These are phyloP conservation scores for Tenodera sinensis DNA, from an alignment of 2,888 invertebrate genomes.

Conservation along the genomic window DNA sequence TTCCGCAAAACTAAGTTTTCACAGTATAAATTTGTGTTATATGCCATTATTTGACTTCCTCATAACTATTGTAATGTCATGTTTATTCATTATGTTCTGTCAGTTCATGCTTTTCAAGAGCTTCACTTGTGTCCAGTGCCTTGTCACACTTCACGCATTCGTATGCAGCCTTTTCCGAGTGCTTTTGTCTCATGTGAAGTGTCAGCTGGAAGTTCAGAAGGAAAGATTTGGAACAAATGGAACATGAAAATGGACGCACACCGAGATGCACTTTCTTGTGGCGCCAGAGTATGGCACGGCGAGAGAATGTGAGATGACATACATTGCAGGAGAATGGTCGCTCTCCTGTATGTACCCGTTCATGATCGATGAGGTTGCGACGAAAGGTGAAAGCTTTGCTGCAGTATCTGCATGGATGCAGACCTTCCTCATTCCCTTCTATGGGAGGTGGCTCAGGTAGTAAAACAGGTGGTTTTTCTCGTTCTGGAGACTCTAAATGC, in stretches of 20 bases:
- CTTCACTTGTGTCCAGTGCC: slow-evolving; percentile 43
- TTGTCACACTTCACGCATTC: slow-evolving; percentile 57
- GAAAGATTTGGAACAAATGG: slow-evolving; percentile 55
- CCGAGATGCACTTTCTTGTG: slow-evolving; percentile 13
- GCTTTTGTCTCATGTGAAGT: slow-evolving; percentile 48
- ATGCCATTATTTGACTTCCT: not conserved
- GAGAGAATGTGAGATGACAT: slow-evolving; percentile 1
- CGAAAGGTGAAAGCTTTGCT: not conserved
- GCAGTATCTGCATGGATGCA: slow-evolving; percentile 38
- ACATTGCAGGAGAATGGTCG: slow-evolving; percentile 5
- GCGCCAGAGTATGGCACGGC: slow-evolving; percentile 6
- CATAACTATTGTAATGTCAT: not conserved
- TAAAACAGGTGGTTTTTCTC: not conserved
- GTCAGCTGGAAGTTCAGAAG: slow-evolving; percentile 53
- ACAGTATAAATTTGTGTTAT: not conserved
- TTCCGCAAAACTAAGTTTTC: slow-evolving; percentile 35
- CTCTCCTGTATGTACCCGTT: slow-evolving; percentile 13
- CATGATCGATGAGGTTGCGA: not conserved
- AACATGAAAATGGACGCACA: slow-evolving; percentile 47
- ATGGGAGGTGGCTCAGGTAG: not conserved
- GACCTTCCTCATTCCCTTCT: slow-evolving; percentile 43
- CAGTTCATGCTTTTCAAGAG: slow-evolving; percentile 41
- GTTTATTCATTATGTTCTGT: not conserved
- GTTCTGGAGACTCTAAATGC: not conserved
- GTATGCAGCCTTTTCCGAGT: slow-evolving; percentile 50